Evolutionary conservation across 2,797 vertebrate genomes (phyloP).

Genomic region (Sebastes baramenuke): DNA sequence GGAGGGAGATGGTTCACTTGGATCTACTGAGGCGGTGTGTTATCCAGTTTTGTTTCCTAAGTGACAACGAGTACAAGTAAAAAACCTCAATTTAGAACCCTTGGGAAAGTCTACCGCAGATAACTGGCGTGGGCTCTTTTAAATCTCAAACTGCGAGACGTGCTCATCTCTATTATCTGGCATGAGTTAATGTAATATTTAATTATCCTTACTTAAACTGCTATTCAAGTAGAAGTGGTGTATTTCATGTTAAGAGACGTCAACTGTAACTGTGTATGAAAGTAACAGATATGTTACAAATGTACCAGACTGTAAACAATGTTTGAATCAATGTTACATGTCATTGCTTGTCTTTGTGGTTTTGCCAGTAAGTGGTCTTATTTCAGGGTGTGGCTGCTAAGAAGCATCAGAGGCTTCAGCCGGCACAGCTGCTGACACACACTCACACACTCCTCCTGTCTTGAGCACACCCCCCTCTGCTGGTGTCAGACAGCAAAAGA

Average conservation of each 20-base stretch:
- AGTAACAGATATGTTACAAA: neutral
- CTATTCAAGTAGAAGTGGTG: neutral
- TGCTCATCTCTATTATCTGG: neutral
- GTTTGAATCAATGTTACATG: neutral
- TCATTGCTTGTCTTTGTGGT: neutral
- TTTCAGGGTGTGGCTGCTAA: slow-evolving; percentile 65
- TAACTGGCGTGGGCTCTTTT: neutral
- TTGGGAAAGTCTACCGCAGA: neutral
- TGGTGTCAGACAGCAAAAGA: slow-evolving; percentile 65
- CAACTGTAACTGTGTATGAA: neutral
- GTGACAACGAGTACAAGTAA: slow-evolving; percentile 30
- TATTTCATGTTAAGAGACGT: neutral
- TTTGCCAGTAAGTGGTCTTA: neutral
- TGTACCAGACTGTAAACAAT: neutral
- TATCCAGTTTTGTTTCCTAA: slow-evolving; percentile 45
- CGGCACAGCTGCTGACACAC: slow-evolving; percentile 29
- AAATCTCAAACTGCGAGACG: neutral
- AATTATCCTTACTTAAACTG: neutral
- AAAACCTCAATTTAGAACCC: slow-evolving; percentile 18
- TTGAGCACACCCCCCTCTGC: slow-evolving; percentile 79
- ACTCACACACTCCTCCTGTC: slow-evolving; percentile 43
- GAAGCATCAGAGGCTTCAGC: slow-evolving; percentile 35
- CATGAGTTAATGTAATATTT: neutral
- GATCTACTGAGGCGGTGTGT: slow-evolving; percentile 29
- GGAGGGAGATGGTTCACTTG: slow-evolving; percentile 18